These are phyloP conservation scores for Phataginus tricuspis DNA, from an alignment of 2,797 vertebrate species.

Conservation along the genomic window DNA sequence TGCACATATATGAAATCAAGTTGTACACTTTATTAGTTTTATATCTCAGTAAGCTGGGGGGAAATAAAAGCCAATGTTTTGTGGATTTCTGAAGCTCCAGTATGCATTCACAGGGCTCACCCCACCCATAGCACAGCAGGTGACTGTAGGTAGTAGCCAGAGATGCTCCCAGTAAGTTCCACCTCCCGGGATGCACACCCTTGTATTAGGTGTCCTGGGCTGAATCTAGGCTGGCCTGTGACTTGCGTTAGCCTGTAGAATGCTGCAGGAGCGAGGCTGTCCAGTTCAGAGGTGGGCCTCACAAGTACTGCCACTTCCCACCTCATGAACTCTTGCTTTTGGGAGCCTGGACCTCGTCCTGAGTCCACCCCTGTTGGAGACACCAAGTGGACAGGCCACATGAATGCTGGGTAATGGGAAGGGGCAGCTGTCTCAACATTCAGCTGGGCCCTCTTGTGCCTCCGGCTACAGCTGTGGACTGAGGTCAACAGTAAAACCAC, in stretches of 20 bases:
- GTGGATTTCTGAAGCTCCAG: background rate
- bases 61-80: background rate
- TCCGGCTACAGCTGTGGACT: background rate
- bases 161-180: background rate
- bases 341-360: background rate
- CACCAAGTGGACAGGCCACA: background rate
- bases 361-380: no score
- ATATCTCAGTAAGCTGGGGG: background rate
- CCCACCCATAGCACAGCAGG: background rate
- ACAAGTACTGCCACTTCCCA: background rate
- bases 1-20: background rate
- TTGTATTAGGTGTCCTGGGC: background rate
- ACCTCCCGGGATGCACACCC: background rate
- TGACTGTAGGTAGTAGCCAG: background rate
- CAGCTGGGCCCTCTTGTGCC: background rate
- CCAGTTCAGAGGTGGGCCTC: background rate
- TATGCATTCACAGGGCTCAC: background rate
- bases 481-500: background rate
- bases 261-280: background rate
- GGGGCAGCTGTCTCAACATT: background rate
- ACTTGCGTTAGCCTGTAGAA: background rate
- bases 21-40: background rate
- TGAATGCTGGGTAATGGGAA: background rate
- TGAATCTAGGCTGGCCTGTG: background rate
- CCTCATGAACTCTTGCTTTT: background rate